Base-by-base conservation (phyloP, 1,140 invertebrate species). In the Ganaspis sp. region DNA sequence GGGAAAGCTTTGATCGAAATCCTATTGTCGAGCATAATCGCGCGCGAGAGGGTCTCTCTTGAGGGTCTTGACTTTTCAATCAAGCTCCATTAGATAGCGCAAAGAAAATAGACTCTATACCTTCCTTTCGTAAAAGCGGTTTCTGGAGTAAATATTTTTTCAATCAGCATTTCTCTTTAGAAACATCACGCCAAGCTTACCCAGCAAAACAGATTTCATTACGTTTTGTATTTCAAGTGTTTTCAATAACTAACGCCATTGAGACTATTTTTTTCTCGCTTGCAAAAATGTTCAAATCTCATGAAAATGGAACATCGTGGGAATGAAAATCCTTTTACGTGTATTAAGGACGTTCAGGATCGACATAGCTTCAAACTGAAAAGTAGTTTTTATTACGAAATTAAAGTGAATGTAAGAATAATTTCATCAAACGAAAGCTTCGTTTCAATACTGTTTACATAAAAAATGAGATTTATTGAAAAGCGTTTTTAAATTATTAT, bases 51-150 rank as follows among this genome's bases (percentile, higher is more conserved):
- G 58, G 58, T 29, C 26, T 64, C 23, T 64, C 23, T 64, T 29
- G 58, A 64, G 58, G n/a, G 26, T 64, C 58, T 64, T 64, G 58
- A 64, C 23, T 64, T 64, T 64, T 64, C 58, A 64, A 64, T 64
- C 58, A 29, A 12, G 58, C 58, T 64, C 58, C 58, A 64, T 64
- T 64, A 64, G 58, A 64, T 64, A 26, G 58, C 58, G 58, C 12
- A 11, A 64, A 64, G 58, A 64, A 64, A 64, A 64, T 64, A 29
- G 58, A 26, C 23, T 29, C 23, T 64, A 29, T 29, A 26, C 23
- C 23, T 29, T 9, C 23, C 26, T 12, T 64, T 29, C 21, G 23
- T 26, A 6, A 26, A 21, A 12, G 58, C 23, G 58, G 58, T 64
- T 29, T 64, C 58, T 29, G 12, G 58, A 15, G 58, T 64, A 34